phyloP scores from a whole-genome alignment of 2,113 vertebrate genomes.

The Cacatua alba region DNA sequence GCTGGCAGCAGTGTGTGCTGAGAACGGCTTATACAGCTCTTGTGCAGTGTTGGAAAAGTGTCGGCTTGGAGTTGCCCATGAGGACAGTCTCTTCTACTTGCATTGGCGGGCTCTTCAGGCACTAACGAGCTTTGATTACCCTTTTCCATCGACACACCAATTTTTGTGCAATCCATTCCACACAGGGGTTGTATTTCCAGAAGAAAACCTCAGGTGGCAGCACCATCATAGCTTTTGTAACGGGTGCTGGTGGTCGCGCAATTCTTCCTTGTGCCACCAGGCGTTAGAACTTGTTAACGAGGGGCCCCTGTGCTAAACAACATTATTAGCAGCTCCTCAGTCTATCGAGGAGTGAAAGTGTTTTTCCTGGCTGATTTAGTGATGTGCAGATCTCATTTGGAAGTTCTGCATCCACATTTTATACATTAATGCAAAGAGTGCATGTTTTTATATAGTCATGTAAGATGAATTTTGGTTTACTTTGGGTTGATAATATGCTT shows the following conservation, averaged over 20 bases:
- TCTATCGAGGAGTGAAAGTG: background rate
- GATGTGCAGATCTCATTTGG: background rate
- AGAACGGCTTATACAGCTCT: background rate
- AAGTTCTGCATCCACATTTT: background rate
- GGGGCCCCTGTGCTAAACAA: background rate
- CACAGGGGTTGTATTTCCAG: constrained; percentile 15
- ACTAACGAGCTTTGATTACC: background rate
- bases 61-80: background rate
- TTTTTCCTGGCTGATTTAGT: background rate
- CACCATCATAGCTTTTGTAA: constrained; percentile 26
- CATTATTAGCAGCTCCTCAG: background rate
- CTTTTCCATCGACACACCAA: background rate
- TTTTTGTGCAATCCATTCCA: background rate
- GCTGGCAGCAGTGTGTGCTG: accelerated
- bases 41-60: background rate
- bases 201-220: constrained; percentile 61
- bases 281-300: background rate
- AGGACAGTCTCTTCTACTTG: background rate
- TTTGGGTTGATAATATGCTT: background rate
- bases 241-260: background rate
- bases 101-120: background rate
- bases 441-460: background rate
- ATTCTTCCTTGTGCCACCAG: background rate
- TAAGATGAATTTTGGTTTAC: background rate
- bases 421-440: background rate